These are phyloP conservation scores for Saguinus imperator DNA, from an alignment of 2,113 vertebrate species.

Conservation along the genomic window DNA sequence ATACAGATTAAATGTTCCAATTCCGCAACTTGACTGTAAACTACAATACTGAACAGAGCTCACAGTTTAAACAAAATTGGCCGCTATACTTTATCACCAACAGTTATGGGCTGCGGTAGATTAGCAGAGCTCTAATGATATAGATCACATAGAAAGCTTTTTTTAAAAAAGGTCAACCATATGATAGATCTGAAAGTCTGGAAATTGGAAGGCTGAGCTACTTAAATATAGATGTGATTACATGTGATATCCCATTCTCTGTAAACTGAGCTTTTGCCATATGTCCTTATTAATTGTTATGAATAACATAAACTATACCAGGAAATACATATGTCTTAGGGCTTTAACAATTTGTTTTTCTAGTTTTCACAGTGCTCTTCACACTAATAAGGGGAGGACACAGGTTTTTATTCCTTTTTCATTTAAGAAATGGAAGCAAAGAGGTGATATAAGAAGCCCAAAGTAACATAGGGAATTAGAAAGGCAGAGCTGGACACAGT, in stretches of 20 bases:
- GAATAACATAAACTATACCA: neutral
- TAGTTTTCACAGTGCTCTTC: neutral
- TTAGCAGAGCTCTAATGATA: neutral
- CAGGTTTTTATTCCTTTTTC: neutral
- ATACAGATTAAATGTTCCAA: rapidly evolving
- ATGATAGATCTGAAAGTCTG: neutral
- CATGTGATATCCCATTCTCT: neutral
- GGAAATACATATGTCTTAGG: neutral
- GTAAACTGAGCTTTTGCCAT: neutral
- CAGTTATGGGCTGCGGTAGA: rapidly evolving
- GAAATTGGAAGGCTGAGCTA: neutral
- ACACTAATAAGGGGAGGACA: neutral
- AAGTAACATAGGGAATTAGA: neutral
- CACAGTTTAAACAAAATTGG: rapidly evolving
- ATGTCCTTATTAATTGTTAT: neutral
- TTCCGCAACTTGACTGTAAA: neutral
- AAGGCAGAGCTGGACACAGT: neutral
- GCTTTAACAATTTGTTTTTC: neutral
- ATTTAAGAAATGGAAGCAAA: neutral
- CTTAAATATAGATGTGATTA: neutral
- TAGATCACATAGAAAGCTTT: neutral
- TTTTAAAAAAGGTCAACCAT: neutral
- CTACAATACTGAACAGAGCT: neutral
- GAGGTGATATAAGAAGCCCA: neutral
- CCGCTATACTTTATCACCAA: neutral